Evolutionary conservation across 2,113 vertebrate genomes (phyloP), one percentile per base, ranked within the genome.

Genomic region (Psilopogon haemacephalus): DNA sequence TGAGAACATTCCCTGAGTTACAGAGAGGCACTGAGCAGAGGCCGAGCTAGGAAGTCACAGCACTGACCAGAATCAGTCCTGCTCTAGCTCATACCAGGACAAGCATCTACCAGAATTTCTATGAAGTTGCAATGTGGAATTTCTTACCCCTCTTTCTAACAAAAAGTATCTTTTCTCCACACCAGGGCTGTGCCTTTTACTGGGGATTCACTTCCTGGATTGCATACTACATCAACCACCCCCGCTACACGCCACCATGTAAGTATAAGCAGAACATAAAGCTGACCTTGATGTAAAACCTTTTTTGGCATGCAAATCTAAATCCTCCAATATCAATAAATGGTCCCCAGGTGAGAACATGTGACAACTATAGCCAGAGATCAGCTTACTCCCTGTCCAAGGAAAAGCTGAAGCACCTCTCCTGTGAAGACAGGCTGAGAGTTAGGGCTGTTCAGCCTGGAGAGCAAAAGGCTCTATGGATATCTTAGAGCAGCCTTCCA

Each of bases 201-300:
- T 98, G 96, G 97, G 97, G 97, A 94, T 97, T 98, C 92, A 98
- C 97, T 27, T 97, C 96, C 74, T 98, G 97, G 97, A 97, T 98
- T 15, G 97, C 98, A 16, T 98, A 98, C 89, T 98, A 98, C 90
- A 95, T 98, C 96, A 98, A 98, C 93, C 98, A 98, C 23, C 98
- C 98, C 5, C 50, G 73, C 9, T 98, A 98, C 20, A 98, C 97
- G 2, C 98, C 98, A 46, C 98, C 98, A 79, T 97, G 98, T 98
- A 97, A 3, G 98, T 98, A 95, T 85, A 83, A 72, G 42, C 23
- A 46, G 48, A 54, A 37, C 35, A 55, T 9, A 81, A 38, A 33
- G 26, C 17, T 28, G 15, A n/a, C 48, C 16, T 50, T 4, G 1
- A 3, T 16, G 28, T 27, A 59, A 65, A 14, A 10, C 4, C 48